Percentiles rank a stretch among this genome's conserved stretches.
Evolutionary conservation across 2,888 invertebrate genomes (phyloP).

Genomic region (Pristionchus exspectatus): DNA sequence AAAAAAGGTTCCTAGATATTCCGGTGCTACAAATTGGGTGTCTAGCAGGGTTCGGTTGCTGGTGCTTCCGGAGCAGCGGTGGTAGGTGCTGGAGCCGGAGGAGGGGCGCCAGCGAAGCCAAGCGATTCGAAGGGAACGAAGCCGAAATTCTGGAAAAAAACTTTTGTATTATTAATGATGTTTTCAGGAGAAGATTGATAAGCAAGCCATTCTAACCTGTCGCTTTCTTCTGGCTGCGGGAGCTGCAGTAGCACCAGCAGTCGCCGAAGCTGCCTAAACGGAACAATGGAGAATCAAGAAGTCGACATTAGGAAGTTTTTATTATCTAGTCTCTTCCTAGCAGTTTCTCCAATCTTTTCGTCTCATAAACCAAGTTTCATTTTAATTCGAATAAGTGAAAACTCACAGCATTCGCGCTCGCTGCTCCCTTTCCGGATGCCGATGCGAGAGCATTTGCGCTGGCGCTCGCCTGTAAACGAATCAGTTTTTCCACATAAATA

Average conservation of each 20-base stretch:
- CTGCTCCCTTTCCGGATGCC: neutral
- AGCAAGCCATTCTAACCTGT: neutral
- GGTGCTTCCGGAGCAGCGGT: neutral
- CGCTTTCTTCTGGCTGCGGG: neutral
- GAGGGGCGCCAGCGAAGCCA: neutral
- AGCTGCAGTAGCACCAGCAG: neutral
- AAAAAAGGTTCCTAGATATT: neutral
- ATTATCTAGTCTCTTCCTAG: too few relatives aligned
- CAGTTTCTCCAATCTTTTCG: too few relatives aligned
- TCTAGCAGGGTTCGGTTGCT: neutral
- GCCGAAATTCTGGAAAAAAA: neutral
- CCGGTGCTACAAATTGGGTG: neutral
- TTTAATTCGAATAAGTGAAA: neutral
- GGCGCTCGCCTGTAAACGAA: neutral
- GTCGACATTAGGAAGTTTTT: too few relatives aligned
- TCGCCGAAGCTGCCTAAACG: neutral
- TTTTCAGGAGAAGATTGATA: too few relatives aligned
- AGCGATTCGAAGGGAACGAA: conserved; percentile 18
- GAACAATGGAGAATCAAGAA: too few relatives aligned
- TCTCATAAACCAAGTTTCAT: neutral
- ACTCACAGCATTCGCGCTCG: neutral
- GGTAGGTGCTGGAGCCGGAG: neutral
- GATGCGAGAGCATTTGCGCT: neutral
- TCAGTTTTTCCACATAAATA: neutral
- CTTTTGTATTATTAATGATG: too few relatives aligned